These are phyloP conservation scores for Hippopotamyrus pictus DNA, from an alignment of 2,797 vertebrate species.

Conservation along the genomic window DNA sequence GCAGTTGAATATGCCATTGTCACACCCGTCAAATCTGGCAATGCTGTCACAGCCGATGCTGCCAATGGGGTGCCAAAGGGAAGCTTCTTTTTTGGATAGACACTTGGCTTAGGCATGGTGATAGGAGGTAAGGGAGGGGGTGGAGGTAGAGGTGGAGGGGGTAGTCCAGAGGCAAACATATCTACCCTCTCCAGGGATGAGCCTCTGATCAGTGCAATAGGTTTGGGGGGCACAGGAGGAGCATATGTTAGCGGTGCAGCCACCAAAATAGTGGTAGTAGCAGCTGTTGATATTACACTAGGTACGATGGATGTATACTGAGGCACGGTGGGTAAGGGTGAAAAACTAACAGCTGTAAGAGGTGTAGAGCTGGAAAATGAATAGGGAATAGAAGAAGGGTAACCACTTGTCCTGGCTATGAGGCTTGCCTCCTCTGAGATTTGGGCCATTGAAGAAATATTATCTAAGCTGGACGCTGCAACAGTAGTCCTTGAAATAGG, in stretches of 20 bases:
- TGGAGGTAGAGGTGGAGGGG: conserved; percentile 61
- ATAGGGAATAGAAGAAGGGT: conserved; percentile 12
- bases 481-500: background rate
- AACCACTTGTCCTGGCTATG: background rate
- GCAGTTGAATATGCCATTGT: conserved; percentile 49
- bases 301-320: conserved; percentile 64
- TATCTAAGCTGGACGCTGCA: conserved; percentile 54
- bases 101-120: conserved; percentile 78
- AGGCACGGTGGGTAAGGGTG: conserved; percentile 66
- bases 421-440: background rate
- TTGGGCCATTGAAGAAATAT: conserved; percentile 36
- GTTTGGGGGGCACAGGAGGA: conserved; percentile 75
- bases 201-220: conserved; percentile 67
- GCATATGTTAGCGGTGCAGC: conserved; percentile 48
- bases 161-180: conserved; percentile 54
- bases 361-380: conserved; percentile 39
- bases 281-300: conserved; percentile 59
- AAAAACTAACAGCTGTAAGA: conserved; percentile 47
- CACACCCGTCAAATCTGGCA: conserved; percentile 34
- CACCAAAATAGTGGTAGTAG: conserved; percentile 46
- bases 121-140: conserved; percentile 77
- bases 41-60: conserved; percentile 44
- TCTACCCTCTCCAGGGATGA: conserved; percentile 76
- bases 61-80: conserved; percentile 65
- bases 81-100: conserved; percentile 81